Percentiles rank a stretch among this genome's conserved stretches.
These are phyloP conservation scores for Trichopria drosophilae DNA, from an alignment of 2,888 invertebrate species.

Conservation along the genomic window DNA sequence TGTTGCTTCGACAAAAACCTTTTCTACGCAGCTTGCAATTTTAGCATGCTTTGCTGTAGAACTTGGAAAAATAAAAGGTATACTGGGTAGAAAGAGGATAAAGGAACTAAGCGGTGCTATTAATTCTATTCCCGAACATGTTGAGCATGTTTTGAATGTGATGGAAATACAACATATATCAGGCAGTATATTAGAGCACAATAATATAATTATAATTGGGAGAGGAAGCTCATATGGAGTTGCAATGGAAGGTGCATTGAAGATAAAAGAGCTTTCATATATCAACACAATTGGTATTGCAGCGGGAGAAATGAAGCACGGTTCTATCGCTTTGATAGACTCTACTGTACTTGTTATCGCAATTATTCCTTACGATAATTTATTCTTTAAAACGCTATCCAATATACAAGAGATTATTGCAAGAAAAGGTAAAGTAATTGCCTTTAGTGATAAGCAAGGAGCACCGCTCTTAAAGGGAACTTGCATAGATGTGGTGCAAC, in stretches of 20 bases:
- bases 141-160: too few relatives aligned
- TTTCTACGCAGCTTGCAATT: slow-evolving; percentile 10
- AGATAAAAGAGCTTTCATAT: slow-evolving; percentile 18
- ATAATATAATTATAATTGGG: too few relatives aligned
- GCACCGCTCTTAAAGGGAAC: slow-evolving; percentile 9
- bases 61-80: slow-evolving; percentile 8
- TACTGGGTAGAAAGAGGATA: background rate
- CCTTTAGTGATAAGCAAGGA: slow-evolving; percentile 12
- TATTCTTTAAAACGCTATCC: slow-evolving; percentile 11
- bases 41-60: slow-evolving; percentile 9
- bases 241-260: slow-evolving; percentile 24
- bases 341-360: slow-evolving; percentile 8
- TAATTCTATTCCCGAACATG: too few relatives aligned
- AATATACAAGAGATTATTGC: slow-evolving; percentile 18
- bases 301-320: slow-evolving; percentile 23
- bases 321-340: slow-evolving; percentile 19
- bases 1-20: slow-evolving; percentile 19
- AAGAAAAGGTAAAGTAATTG: slow-evolving; percentile 14
- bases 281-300: slow-evolving; percentile 11
- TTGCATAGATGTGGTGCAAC: slow-evolving; percentile 11
- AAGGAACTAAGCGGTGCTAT: too few relatives aligned
- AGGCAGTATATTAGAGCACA: too few relatives aligned
- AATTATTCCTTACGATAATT: slow-evolving; percentile 11
- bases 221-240: slow-evolving; percentile 4
- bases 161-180: too few relatives aligned